Conservation (phyloP, 2,797 vertebrate genomes). For the Rhodeus uyekii region DNA sequence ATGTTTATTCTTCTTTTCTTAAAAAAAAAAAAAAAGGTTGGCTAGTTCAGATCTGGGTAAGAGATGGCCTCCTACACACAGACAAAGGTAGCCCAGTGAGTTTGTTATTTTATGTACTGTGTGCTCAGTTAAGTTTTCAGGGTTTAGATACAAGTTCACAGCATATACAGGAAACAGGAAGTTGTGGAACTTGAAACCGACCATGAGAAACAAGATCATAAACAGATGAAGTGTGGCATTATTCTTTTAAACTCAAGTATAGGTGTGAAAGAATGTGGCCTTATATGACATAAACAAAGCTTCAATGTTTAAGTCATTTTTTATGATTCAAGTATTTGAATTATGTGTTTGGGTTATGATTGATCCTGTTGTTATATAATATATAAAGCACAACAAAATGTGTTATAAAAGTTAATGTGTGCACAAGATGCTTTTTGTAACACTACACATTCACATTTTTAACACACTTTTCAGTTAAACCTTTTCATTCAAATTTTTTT, state of each 20-base stretch:
- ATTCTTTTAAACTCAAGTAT: background rate
- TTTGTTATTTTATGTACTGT: background rate
- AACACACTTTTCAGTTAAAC: background rate
- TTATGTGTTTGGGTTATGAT: background rate
- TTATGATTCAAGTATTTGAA: background rate
- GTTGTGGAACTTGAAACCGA: conserved; percentile 33
- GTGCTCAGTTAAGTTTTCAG: conserved; percentile 3
- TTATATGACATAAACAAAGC: background rate
- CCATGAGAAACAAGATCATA: conserved; percentile 29
- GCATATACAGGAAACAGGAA: conserved; percentile 50
- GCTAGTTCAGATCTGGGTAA: background rate
- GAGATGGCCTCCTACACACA: background rate
- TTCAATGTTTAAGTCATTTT: background rate
- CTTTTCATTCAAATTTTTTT: background rate
- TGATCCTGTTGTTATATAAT: too few species aligned
- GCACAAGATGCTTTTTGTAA: too few species aligned
- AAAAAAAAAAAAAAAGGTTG: too few species aligned
- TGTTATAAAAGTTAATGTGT: background rate
- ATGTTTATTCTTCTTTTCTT: too few species aligned
- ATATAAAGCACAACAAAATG: background rate
- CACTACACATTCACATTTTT: too few species aligned
- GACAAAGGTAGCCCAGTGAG: background rate
- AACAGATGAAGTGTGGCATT: background rate
- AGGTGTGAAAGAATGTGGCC: conserved; percentile 8
- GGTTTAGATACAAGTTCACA: conserved; percentile 19